Percentiles rank a stretch among this genome's conserved stretches.
These are phyloP conservation scores for Ethmia dodecea DNA, from an alignment of 2,888 invertebrate species.

Conservation along the genomic window DNA sequence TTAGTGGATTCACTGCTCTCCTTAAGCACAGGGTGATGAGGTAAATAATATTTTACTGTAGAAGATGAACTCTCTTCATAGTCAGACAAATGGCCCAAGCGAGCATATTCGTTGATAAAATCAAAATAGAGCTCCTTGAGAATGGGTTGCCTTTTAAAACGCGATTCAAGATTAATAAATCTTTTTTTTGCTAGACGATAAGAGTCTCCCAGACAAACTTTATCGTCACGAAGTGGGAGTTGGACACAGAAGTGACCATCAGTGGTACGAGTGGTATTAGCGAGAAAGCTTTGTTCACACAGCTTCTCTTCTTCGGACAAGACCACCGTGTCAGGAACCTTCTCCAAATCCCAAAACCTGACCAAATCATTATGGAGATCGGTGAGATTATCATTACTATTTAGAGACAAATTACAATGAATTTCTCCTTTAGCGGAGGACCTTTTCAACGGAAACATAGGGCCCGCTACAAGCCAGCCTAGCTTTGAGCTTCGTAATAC, in stretches of 20 bases:
- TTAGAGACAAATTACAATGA: too few species aligned
- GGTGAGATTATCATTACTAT: too few species aligned
- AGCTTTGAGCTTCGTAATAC: too few species aligned
- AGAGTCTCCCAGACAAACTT: neutral
- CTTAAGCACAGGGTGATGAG: neutral
- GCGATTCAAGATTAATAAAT: conserved; percentile 3
- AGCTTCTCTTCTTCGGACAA: conserved; percentile 2
- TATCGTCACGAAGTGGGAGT: neutral
- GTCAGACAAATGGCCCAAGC: conserved; percentile 1
- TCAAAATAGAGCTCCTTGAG: conserved; percentile 1
- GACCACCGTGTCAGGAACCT: neutral
- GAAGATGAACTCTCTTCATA: neutral
- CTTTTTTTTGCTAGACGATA: neutral
- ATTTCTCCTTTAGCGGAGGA: too few species aligned
- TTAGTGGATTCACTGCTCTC: neutral
- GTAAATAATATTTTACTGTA: neutral
- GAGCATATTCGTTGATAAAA: conserved; percentile 3
- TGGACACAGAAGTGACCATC: neutral
- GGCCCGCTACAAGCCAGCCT: too few species aligned
- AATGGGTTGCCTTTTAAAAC: conserved; percentile 5
- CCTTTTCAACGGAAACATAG: too few species aligned
- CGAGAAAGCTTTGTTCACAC: conserved; percentile 8
- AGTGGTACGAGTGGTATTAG: conserved; percentile 2
- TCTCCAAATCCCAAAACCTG: conserved; percentile 1
- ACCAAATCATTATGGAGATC: too few species aligned